phyloP scores from a whole-genome alignment of 2,888 invertebrate genomes.

The Entomobrya multifasciata region DNA sequence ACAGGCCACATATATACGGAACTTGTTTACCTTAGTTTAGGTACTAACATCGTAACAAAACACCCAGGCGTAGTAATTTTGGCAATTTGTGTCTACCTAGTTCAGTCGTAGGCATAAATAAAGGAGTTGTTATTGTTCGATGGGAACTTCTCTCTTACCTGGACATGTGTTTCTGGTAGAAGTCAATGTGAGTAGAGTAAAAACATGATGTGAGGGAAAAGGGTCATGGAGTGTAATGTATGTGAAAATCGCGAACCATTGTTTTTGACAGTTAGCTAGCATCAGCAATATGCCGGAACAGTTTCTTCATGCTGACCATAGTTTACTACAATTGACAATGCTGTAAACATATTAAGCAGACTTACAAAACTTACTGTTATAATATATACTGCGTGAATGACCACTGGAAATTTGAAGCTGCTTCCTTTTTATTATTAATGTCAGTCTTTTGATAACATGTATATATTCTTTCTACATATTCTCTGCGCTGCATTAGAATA shows the following conservation, averaged over 20 bases:
- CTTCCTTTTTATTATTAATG: too few species aligned
- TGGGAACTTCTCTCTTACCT: neutral
- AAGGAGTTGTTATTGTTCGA: neutral
- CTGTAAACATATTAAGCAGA: too few species aligned
- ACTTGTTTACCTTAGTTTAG: neutral
- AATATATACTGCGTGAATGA: too few species aligned
- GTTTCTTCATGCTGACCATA: too few species aligned
- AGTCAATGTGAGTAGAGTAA: neutral
- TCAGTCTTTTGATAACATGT: too few species aligned
- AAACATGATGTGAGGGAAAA: neutral
- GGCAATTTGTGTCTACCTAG: conserved; percentile 9
- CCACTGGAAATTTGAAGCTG: too few species aligned
- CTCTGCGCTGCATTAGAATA: too few species aligned
- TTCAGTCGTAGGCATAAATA: conserved; percentile 1
- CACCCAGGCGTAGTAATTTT: neutral
- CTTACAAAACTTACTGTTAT: too few species aligned
- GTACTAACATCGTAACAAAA: neutral
- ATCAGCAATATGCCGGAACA: too few species aligned
- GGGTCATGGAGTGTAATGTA: conserved; percentile 1
- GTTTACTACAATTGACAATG: too few species aligned
- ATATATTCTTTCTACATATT: too few species aligned
- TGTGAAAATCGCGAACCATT: neutral
- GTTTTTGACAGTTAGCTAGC: conserved; percentile 4
- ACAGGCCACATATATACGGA: too few species aligned
- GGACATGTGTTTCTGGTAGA: neutral